Percentiles rank a stretch among this genome's conserved stretches.
phyloP scores from a whole-genome alignment of 1,140 invertebrate genomes.

The Holcopasites calliopsidis region DNA sequence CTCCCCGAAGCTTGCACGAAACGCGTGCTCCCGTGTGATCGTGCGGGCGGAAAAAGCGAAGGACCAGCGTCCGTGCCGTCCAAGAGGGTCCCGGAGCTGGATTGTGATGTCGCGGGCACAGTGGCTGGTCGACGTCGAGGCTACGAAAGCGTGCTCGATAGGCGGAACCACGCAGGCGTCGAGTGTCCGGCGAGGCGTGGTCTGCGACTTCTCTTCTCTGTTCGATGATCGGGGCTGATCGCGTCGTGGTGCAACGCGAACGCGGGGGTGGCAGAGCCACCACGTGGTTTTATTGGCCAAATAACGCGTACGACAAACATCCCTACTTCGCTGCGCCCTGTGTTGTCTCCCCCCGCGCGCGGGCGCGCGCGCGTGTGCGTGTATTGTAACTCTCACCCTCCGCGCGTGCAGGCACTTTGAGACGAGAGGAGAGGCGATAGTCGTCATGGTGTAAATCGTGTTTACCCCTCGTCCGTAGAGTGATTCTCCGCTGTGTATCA shows the following conservation, averaged over 20 bases:
- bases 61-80: constrained; percentile 1
- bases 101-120: constrained; percentile 48
- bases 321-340: constrained; percentile 57
- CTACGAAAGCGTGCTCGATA: constrained; percentile 63
- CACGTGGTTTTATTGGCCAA: constrained; percentile 79
- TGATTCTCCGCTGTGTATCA: constrained; percentile 62
- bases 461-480: constrained; percentile 71
- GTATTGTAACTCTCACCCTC: constrained; percentile 57
- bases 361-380: constrained; percentile 4
- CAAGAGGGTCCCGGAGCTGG: constrained; percentile 38
- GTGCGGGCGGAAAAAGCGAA: constrained; percentile 11
- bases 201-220: constrained; percentile 28
- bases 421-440: constrained; percentile 62
- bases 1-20: too few species aligned
- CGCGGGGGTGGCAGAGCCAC: constrained; percentile 57
- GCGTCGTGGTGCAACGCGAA: constrained; percentile 13
- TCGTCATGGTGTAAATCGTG: constrained; percentile 76
- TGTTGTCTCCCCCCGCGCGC: constrained; percentile 40
- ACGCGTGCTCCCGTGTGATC: too few species aligned
- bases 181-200: constrained; percentile 55
- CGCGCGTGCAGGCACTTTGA: constrained; percentile 49
- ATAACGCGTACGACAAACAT: constrained; percentile 77
- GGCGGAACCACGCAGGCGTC: constrained; percentile 69
- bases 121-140: constrained; percentile 39
- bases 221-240: constrained; percentile 24